A percentile compares a stretch with the other conserved stretches of the same genome.
phyloP scores from a whole-genome alignment of 2,113 vertebrate genomes.

The Turdus rufiventris region DNA sequence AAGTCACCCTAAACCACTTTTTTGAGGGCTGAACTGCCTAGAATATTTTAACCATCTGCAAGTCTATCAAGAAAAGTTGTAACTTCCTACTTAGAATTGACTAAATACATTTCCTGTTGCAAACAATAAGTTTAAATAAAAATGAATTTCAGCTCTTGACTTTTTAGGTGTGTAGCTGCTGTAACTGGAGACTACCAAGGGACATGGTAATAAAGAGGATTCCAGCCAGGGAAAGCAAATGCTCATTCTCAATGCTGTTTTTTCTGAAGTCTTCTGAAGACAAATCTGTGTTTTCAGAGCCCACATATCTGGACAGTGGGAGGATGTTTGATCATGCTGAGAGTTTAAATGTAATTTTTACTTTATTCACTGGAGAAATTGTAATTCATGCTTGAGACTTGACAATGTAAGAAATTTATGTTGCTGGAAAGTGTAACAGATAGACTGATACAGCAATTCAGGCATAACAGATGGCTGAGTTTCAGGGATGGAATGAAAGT shows the following conservation, averaged over 20 bases:
- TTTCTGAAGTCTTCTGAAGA: background rate
- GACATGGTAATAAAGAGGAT: background rate
- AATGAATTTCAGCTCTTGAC: background rate
- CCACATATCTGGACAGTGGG: background rate
- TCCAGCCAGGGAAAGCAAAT: background rate
- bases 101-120: background rate
- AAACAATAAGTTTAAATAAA: background rate
- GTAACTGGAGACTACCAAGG: background rate
- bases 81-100: background rate
- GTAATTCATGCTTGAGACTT: background rate
- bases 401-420: background rate
- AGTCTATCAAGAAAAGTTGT: background rate
- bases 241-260: background rate
- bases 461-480: constrained; percentile 2
- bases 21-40: background rate
- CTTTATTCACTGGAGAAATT: background rate
- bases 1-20: background rate
- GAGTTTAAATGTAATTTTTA: background rate
- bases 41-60: background rate
- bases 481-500: constrained; percentile 33
- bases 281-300: background rate
- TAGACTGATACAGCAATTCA: background rate
- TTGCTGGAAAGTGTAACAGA: background rate
- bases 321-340: background rate
- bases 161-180: background rate